These are phyloP conservation scores for Cryptocephalus moraei DNA, from an alignment of 2,888 invertebrate genomes.

Conservation along the genomic window DNA sequence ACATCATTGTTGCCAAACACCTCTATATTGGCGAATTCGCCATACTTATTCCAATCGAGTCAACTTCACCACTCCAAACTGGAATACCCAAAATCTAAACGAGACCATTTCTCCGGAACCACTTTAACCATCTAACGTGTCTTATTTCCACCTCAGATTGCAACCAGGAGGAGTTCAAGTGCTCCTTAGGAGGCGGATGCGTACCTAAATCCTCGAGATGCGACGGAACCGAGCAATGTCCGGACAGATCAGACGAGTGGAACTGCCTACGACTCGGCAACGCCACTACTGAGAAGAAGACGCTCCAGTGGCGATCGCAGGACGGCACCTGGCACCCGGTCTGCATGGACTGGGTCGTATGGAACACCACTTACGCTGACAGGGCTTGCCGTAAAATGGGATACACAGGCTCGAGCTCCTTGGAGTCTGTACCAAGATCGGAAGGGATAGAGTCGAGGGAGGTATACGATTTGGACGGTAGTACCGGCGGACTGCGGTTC, in stretches of 20 bases:
- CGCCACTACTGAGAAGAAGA: slow-evolving; percentile 12
- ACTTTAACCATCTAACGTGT: too few species aligned
- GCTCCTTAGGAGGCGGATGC: slow-evolving; percentile 50
- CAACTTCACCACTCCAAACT: too few species aligned
- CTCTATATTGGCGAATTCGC: too few species aligned
- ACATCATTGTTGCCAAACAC: too few species aligned
- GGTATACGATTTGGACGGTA: slow-evolving; percentile 22
- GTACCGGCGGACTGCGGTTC: slow-evolving; percentile 35
- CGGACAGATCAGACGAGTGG: slow-evolving; percentile 55
- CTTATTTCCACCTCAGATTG: slow-evolving; percentile 29
- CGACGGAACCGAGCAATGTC: slow-evolving; percentile 50
- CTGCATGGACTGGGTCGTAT: slow-evolving; percentile 44
- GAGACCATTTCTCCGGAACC: too few species aligned
- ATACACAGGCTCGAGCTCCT: slow-evolving; percentile 35
- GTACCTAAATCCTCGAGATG: slow-evolving; percentile 42
- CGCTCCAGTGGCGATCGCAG: slow-evolving; percentile 11
- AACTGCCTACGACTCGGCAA: slow-evolving; percentile 35
- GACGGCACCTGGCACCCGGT: slow-evolving; percentile 37
- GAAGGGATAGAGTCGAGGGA: slow-evolving; percentile 13
- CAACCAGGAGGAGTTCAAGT: slow-evolving; percentile 45
- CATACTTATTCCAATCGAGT: too few species aligned
- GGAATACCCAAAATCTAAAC: too few species aligned
- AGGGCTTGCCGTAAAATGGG: slow-evolving; percentile 46
- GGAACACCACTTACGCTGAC: slow-evolving; percentile 45
- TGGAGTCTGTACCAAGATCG: slow-evolving; percentile 26